Base-by-base conservation (phyloP, 2,797 vertebrate genomes). In the Rhodeus uyekii region DNA sequence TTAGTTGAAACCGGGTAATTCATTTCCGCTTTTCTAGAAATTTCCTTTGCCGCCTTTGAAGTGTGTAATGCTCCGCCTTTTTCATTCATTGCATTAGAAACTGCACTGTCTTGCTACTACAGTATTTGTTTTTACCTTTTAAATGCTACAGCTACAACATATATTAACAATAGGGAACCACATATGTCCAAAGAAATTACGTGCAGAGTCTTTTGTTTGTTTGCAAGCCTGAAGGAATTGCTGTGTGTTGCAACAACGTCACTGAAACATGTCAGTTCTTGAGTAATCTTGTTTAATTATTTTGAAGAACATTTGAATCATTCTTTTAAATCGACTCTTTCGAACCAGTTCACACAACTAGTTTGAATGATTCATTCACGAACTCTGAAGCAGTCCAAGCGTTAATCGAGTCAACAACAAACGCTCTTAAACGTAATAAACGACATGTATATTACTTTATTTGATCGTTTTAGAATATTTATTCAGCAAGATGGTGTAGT, bases 191-290 rank as follows among this genome's bases (percentile, higher is more conserved):
- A 13, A 36, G 22, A 48, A 50, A 65, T 50, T 24, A 24, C 48
- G 18, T 18, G 32, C 27, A 18, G 34, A 63, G 12, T 14, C 6
- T 44, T 32, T 1, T 4, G 8, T 22, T 34, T 18, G 14, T 74
- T 24, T 27, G 2, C n/a, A 58, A 39, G 8, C 14, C 50, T 55
- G 2, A n/a, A 24, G 7, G 12, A 32, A n/a, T 48, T 29, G 16
- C 29, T 16, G 29, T 72, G 13, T 44, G n/a, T 22, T 1, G 13
- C 27, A 44, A 38, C 65, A 63, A 61, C 38, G 68, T 27, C 29
- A 48, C 68, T 27, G 29, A 80, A 80, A 38, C 78, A 29, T 39
- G 78, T 73, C 42, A 22, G 55, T 42, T 63, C 68, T 38, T 48
- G 67, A 63, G 39, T 19, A 22, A 48, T 44, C 29, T 32, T 48